Evolutionary conservation across 2,113 vertebrate species (phyloP).

Genomic region (Neolamprologus sp.): DNA sequence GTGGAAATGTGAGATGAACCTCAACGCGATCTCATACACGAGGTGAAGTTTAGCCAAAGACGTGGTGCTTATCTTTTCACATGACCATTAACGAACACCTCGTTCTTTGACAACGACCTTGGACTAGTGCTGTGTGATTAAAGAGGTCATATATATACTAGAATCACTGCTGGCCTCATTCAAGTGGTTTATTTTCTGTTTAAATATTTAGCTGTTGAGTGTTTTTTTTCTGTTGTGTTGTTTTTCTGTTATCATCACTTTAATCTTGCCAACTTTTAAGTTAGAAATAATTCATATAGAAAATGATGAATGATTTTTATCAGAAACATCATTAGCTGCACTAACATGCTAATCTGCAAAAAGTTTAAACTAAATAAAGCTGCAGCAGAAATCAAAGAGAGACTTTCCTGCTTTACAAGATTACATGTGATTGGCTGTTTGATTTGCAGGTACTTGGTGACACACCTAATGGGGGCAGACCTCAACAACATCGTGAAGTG

Average conservation of each 20-base stretch:
- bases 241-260: not conserved
- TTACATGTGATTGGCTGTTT: not conserved
- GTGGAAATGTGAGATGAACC: constrained; percentile 21
- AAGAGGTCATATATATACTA: not conserved
- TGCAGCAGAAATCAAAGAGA: not conserved
- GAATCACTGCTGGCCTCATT: not conserved
- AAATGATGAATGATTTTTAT: not conserved
- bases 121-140: not conserved
- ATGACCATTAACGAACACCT: not conserved
- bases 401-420: not conserved
- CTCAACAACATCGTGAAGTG: constrained; percentile 99
- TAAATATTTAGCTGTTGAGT: not conserved
- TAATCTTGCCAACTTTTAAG: not conserved
- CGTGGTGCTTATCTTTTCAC: not conserved
- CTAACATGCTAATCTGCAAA: not conserved
- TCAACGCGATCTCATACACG: not conserved
- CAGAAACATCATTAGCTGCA: not conserved
- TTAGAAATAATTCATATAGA: not conserved
- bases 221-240: not conserved
- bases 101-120: not conserved
- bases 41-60: not conserved
- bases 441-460: constrained; percentile 85
- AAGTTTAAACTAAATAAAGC: not conserved
- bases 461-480: constrained; percentile 97
- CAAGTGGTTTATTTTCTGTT: not conserved